These are phyloP conservation scores for Cerceris rybyensis DNA, from an alignment of 2,888 invertebrate species.

Conservation along the genomic window DNA sequence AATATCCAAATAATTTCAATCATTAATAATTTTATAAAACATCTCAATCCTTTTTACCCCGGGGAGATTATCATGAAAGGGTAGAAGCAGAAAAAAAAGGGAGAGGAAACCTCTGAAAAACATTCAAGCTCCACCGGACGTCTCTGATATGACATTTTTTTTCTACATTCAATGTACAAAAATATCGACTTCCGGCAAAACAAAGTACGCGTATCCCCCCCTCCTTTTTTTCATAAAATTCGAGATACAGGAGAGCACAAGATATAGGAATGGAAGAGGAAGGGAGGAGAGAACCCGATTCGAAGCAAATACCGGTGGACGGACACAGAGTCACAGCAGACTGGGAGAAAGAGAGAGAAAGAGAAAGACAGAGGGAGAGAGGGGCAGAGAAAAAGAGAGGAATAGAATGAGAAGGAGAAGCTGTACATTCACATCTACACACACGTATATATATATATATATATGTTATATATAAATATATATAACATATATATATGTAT, in stretches of 20 bases:
- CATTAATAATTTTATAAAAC: neutral
- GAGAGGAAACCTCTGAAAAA: slow-evolving; percentile 14
- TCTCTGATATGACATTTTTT: slow-evolving; percentile 19
- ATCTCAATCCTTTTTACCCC: neutral
- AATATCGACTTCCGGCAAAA: slow-evolving; percentile 51
- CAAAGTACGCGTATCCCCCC: slow-evolving; percentile 43
- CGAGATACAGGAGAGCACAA: slow-evolving; percentile 50
- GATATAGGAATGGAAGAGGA: slow-evolving; percentile 34
- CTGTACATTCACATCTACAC: slow-evolving; percentile 36
- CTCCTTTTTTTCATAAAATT: slow-evolving; percentile 57
- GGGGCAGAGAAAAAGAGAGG: slow-evolving; percentile 42
- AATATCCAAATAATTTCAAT: too few relatives aligned
- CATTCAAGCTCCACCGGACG: slow-evolving; percentile 1
- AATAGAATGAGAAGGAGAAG: slow-evolving; percentile 56
- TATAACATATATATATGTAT: neutral
- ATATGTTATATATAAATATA: slow-evolving; percentile 26
- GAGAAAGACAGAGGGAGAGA: slow-evolving; percentile 15
- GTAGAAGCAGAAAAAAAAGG: neutral
- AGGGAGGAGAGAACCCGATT: slow-evolving; percentile 70
- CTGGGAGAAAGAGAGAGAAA: slow-evolving; percentile 53
- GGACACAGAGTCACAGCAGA: slow-evolving; percentile 59
- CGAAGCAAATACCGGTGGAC: slow-evolving; percentile 76
- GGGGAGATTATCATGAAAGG: neutral
- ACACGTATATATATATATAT: neutral
- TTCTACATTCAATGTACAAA: slow-evolving; percentile 26